Base-by-base conservation (phyloP, 2,888 invertebrate species). In the Drosophila histrio region DNA sequence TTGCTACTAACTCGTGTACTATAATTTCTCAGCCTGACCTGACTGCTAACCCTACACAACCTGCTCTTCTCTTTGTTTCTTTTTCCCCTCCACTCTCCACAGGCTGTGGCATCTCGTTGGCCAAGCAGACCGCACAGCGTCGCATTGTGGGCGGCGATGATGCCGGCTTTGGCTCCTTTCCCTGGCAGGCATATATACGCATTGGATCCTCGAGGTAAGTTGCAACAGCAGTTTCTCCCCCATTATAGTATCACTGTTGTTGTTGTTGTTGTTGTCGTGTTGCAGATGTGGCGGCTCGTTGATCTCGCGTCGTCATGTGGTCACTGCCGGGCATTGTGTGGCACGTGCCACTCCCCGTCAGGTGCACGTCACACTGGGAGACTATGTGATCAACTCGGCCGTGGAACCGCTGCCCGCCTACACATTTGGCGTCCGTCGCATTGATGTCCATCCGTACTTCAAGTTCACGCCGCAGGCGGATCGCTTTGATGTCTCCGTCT, bases 151-250 rank as follows among this genome's bases (percentile, higher is more conserved):
- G 98, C 0, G 98, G 98, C 0, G 97, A 97, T 83, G 97, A 98
- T 90, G 97, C 98, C 0, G 97, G 97, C 44, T 98, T 98, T 91
- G 97, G 97, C 17, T 96, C 97, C 65, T 98, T 98, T 90, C 98
- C 98, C 21, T 98, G 98, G 98, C 97, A 97, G 93, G 97, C 97
- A 0, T 98, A 98, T 92, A 98, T 98, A 88, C 94, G 97, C 89
- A 97, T 98, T 64, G 97, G 97, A 70, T 97, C 97, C 39, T 97
- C 97, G 81, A 94, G 95, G 95, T 95, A 92, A 91, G 56, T 53
- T 22, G 0, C 15, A 9, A 6, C 17, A 22, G 11, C 9, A 17
- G 19, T 24, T 7, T 21, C 13, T 1, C 21, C 21, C n/a, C 9
- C 0, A 26, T 1, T 0, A 64, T 52, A 38, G 0, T 13, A 2